Evolutionary conservation across 2,888 invertebrate species (phyloP).

Genomic region (Mythimna vitellina): DNA sequence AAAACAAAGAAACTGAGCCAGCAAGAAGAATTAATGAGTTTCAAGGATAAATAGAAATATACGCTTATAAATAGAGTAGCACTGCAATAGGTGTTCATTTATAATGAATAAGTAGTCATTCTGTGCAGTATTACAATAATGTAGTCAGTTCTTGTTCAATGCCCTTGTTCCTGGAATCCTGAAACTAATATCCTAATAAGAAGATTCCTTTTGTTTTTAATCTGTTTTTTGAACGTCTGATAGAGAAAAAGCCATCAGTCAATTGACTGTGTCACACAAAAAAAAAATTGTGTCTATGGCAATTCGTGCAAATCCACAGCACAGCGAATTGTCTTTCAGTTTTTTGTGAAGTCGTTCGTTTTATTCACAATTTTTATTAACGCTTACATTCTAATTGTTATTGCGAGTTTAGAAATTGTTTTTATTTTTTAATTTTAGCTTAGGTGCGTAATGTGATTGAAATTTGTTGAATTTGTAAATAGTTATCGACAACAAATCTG

Average conservation of each 20-base stretch:
- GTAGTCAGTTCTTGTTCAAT: too few relatives aligned
- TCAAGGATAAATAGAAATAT: too few relatives aligned
- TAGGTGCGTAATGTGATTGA: conserved; percentile 35
- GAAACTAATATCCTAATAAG: too few relatives aligned
- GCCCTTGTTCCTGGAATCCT: too few relatives aligned
- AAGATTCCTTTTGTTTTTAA: too few relatives aligned
- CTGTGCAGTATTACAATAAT: too few relatives aligned
- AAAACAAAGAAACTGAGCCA: too few relatives aligned
- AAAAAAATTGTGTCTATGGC: conserved; percentile 7
- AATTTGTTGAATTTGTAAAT: conserved; percentile 24
- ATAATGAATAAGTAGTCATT: too few relatives aligned
- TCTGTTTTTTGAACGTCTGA: not conserved
- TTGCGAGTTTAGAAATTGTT: conserved; percentile 6
- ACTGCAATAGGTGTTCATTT: too few relatives aligned
- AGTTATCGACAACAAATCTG: conserved; percentile 52
- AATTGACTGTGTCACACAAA: not conserved
- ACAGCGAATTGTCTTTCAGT: not conserved
- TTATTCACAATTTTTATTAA: not conserved
- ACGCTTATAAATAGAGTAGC: too few relatives aligned
- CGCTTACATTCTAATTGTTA: conserved; percentile 11
- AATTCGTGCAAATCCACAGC: conserved; percentile 8
- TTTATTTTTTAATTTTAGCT: not conserved
- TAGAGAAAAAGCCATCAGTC: not conserved
- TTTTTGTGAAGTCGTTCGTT: conserved; percentile 21
- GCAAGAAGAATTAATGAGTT: too few relatives aligned